Evolutionary conservation across 2,113 vertebrate species (phyloP).

Genomic region (Eudorcas thomsonii): DNA sequence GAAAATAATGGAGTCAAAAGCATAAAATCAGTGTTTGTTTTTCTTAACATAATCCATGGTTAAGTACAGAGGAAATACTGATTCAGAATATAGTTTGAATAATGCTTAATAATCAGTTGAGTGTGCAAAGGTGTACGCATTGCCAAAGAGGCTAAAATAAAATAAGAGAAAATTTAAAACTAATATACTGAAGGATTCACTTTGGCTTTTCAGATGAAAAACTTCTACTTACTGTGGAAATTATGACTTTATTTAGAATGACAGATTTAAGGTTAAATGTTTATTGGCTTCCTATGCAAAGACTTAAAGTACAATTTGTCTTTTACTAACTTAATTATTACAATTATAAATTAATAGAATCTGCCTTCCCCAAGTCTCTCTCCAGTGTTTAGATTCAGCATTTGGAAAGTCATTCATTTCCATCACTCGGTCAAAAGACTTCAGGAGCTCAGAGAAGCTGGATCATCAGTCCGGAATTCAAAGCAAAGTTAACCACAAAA

Average conservation of each 20-base stretch:
- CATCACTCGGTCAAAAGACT: conserved; percentile 67
- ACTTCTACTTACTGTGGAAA: neutral
- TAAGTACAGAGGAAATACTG: neutral
- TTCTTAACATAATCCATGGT: neutral
- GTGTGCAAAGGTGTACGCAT: neutral
- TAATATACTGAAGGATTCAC: neutral
- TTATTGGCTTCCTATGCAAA: neutral
- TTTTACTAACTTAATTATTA: conserved; percentile 57
- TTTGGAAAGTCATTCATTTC: conserved; percentile 73
- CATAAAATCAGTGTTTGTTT: neutral
- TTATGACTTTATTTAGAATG: conserved; percentile 1
- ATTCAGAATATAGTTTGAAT: neutral
- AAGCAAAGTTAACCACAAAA: conserved; percentile 77
- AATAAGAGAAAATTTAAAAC: neutral
- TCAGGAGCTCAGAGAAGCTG: conserved; percentile 66
- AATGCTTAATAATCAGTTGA: neutral
- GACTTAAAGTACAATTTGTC: neutral
- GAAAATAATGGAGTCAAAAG: neutral
- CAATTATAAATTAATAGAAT: conserved; percentile 61
- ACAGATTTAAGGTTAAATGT: conserved; percentile 5
- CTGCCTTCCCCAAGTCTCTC: conserved; percentile 24
- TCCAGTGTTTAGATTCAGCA: conserved; percentile 58
- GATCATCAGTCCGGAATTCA: conserved; percentile 73
- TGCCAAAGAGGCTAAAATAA: neutral
- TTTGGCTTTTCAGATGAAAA: conserved; percentile 1